A percentile compares a stretch with the other conserved stretches of the same genome.
Evolutionary conservation across 2,888 invertebrate genomes (phyloP).

Genomic region (Apamea epomidion): DNA sequence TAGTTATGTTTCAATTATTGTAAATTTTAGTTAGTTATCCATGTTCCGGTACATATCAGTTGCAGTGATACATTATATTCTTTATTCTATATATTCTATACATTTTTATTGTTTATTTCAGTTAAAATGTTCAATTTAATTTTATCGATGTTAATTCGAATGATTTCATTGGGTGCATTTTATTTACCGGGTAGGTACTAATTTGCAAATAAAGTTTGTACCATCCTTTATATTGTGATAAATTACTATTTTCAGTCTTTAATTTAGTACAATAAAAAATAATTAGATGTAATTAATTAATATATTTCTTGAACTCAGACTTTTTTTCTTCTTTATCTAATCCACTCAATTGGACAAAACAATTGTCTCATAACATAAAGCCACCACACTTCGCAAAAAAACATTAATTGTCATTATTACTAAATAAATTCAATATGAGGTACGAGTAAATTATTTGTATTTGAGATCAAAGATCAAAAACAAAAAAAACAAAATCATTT

Average conservation of each 20-base stretch:
- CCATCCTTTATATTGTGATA: slow-evolving; percentile 64
- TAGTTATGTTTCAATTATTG: slow-evolving; percentile 42
- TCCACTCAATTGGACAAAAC: not conserved
- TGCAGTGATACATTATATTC: slow-evolving; percentile 49
- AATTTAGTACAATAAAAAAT: slow-evolving; percentile 55
- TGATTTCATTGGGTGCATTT: slow-evolving; percentile 51
- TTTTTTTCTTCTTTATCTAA: slow-evolving; percentile 20
- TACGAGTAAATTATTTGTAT: not conserved
- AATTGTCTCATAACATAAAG: not conserved
- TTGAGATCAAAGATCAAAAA: too few relatives aligned
- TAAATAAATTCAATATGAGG: not conserved
- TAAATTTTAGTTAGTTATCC: slow-evolving; percentile 60
- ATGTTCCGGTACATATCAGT: slow-evolving; percentile 65
- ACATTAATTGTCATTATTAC: not conserved
- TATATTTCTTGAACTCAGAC: slow-evolving; percentile 60
- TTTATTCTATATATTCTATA: slow-evolving; percentile 33
- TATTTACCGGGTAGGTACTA: slow-evolving; percentile 40
- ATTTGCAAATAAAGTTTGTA: slow-evolving; percentile 46
- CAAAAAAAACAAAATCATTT: too few relatives aligned
- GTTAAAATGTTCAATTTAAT: slow-evolving; percentile 39
- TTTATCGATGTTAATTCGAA: slow-evolving; percentile 42
- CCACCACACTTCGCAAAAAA: too few relatives aligned
- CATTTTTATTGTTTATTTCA: slow-evolving; percentile 41
- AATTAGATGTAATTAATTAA: slow-evolving; percentile 63
- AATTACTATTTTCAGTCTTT: slow-evolving; percentile 61